Percentiles rank a stretch among this genome's conserved stretches.
phyloP scores from a whole-genome alignment of 2,888 invertebrate species.

The Cataglyphis albicans region DNA sequence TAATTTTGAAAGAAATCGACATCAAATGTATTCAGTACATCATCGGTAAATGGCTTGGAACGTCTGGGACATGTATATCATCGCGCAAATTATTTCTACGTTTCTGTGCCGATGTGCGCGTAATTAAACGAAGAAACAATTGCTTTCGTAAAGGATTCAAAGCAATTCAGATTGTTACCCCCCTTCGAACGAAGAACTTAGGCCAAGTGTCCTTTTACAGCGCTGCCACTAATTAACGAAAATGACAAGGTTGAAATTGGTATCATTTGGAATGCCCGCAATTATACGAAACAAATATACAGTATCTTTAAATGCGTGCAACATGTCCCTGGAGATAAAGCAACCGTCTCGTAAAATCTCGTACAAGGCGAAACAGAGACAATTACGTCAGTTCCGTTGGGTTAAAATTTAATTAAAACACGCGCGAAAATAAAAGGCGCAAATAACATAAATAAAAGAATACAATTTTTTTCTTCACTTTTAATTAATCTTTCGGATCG shows the following conservation, averaged over 20 bases:
- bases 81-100: conserved; percentile 25
- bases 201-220: conserved; percentile 53
- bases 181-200: conserved; percentile 41
- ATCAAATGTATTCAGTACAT: background rate
- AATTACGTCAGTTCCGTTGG: background rate
- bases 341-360: background rate
- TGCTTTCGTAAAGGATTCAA: conserved; percentile 32
- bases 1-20: background rate
- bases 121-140: conserved; percentile 31
- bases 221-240: conserved; percentile 28
- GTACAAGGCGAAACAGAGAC: background rate
- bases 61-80: background rate
- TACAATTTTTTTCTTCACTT: background rate
- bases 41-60: conserved; percentile 2
- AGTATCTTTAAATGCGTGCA: background rate
- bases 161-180: conserved; percentile 24
- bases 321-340: background rate
- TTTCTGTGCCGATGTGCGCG: background rate
- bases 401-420: background rate
- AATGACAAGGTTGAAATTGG: background rate
- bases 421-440: background rate
- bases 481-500: background rate
- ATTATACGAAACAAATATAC: background rate
- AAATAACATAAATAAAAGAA: background rate
- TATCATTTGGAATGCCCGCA: background rate